Evolutionary conservation across 1,140 invertebrate genomes (phyloP).

Genomic region (Camponotus vicinus): DNA sequence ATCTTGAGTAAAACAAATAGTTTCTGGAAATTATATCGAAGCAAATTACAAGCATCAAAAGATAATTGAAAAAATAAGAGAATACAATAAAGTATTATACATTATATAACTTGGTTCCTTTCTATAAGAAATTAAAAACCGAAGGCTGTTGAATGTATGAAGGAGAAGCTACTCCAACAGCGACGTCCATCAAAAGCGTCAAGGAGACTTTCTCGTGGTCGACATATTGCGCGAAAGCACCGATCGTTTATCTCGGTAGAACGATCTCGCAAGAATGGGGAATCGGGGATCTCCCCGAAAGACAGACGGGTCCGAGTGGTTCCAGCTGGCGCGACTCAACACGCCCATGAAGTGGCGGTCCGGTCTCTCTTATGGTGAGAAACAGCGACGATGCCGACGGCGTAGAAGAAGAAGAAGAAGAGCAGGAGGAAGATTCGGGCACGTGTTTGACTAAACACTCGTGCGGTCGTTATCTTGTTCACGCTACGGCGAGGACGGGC

Average conservation of each 20-base stretch:
- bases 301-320: constrained; percentile 32
- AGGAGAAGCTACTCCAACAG: not conserved
- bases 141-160: no score
- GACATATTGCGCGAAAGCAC: constrained; percentile 55
- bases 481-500: constrained; percentile 59
- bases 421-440: constrained; percentile 39
- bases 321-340: constrained; percentile 71
- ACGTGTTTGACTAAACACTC: constrained; percentile 69
- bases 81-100: not conserved
- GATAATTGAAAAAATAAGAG: not conserved
- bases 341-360: constrained; percentile 66
- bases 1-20: not conserved
- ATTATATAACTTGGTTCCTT: not conserved
- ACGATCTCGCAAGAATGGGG: constrained; percentile 56
- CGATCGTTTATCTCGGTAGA: constrained; percentile 64
- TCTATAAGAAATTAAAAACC: constrained; percentile 2
- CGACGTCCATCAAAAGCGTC: constrained; percentile 37
- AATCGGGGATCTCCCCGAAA: not conserved
- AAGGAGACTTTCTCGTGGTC: constrained; percentile 41
- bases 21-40: not conserved
- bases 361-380: constrained; percentile 26
- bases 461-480: constrained; percentile 81
- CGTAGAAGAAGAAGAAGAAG: not conserved
- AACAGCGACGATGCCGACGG: constrained; percentile 36
- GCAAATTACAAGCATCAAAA: not conserved